Conservation (phyloP, 2,113 vertebrate species). For the Proterorhinus semilunaris region DNA sequence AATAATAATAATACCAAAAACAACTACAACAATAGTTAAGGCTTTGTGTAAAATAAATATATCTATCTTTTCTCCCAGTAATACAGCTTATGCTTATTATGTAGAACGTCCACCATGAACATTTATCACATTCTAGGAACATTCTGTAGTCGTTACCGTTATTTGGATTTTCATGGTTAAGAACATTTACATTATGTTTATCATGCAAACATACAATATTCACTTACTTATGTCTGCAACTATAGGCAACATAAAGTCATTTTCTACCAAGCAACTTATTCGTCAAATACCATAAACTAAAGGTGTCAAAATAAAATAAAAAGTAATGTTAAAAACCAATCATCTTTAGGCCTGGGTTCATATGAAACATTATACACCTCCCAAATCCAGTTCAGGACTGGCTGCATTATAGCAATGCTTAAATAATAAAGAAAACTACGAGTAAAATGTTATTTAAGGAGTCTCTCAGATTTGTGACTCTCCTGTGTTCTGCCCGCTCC, state of each 20-base stretch:
- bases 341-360: not conserved
- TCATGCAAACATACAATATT: not conserved
- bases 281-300: not conserved
- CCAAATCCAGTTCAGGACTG: slow-evolving; percentile 1
- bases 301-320: not conserved
- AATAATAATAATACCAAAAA: not conserved
- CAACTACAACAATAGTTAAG: slow-evolving; percentile 4
- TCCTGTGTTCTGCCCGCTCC: slow-evolving; percentile 56
- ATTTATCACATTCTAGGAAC: not conserved
- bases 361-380: not conserved
- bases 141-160: not conserved
- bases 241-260: not conserved
- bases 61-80: slow-evolving; percentile 11
- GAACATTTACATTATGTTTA: not conserved
- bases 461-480: slow-evolving; percentile 65
- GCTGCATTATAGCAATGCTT: not conserved
- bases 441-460: not conserved
- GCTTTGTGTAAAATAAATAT: slow-evolving; percentile 54
- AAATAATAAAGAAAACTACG: not conserved
- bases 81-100: slow-evolving; percentile 41
- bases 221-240: not conserved
- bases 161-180: not conserved
- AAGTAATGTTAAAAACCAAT: not conserved
- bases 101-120: not conserved
- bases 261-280: not conserved